phyloP scores from a whole-genome alignment of 2,113 vertebrate genomes.

The Cercopithecus mona region DNA sequence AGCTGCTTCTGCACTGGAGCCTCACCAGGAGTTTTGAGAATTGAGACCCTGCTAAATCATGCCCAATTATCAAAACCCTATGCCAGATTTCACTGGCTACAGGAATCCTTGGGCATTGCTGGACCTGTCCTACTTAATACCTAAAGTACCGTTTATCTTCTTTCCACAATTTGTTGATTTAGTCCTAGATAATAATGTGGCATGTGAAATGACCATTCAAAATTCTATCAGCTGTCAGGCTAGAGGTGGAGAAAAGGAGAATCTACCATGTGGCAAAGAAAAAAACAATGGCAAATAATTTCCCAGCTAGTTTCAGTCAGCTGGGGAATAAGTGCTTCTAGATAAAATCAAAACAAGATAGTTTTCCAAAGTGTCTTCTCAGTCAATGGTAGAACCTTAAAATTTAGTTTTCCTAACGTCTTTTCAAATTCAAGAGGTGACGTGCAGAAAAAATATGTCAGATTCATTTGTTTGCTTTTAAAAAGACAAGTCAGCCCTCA shows the following conservation, averaged over 20 bases:
- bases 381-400: background rate
- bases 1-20: background rate
- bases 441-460: slow-evolving; percentile 44
- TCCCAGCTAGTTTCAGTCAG: slow-evolving; percentile 18
- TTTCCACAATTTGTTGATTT: background rate
- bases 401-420: slow-evolving; percentile 43
- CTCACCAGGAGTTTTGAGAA: background rate
- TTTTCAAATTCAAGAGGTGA: slow-evolving; percentile 65
- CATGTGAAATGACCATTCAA: background rate
- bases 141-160: background rate
- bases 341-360: slow-evolving; percentile 46
- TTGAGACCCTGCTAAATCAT: background rate
- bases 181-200: background rate
- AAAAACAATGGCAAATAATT: background rate
- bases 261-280: background rate
- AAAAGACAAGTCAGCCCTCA: slow-evolving; percentile 44
- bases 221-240: background rate
- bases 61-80: background rate
- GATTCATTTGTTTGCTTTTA: slow-evolving; percentile 48
- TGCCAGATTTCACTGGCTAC: background rate
- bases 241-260: background rate
- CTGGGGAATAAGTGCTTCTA: slow-evolving; percentile 31
- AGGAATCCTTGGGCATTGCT: background rate
- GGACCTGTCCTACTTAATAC: background rate
- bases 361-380: slow-evolving; percentile 47